phyloP scores from a whole-genome alignment of 1,140 invertebrate genomes.

The Lucilia cuprina region DNA sequence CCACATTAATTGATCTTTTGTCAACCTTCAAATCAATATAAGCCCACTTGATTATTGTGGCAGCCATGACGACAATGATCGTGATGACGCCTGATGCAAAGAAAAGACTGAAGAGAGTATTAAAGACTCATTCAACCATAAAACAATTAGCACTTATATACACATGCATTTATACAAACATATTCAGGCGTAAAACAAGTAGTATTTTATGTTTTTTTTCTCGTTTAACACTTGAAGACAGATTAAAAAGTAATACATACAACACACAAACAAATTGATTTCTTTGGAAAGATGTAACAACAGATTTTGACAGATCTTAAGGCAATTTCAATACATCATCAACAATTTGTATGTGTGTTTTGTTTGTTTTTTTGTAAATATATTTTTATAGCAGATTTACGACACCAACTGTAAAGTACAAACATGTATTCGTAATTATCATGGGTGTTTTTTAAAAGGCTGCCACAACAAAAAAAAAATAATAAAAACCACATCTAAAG shows the following conservation, averaged over 20 bases:
- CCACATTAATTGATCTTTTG: background rate
- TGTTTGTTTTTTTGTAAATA: too few relatives aligned
- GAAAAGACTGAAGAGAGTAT: background rate
- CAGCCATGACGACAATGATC: background rate
- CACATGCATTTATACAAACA: too few relatives aligned
- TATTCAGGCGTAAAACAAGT: slow-evolving; percentile 21
- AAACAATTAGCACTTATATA: slow-evolving; percentile 16
- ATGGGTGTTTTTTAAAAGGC: too few relatives aligned
- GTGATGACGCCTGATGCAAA: background rate
- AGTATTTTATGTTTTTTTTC: background rate
- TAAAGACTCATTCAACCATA: background rate
- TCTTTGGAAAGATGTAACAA: background rate
- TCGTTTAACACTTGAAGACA: background rate
- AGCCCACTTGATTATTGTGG: background rate
- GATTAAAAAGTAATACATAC: background rate
- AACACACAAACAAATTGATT: slow-evolving; percentile 14
- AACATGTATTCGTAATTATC: too few relatives aligned
- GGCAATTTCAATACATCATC: slow-evolving; percentile 8
- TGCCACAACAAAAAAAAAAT: too few relatives aligned
- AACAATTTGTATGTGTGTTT: too few relatives aligned
- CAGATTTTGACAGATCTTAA: slow-evolving; percentile 15
- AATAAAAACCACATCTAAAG: too few relatives aligned
- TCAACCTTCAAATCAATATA: background rate
- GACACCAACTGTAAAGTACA: too few relatives aligned
- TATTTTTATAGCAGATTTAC: too few relatives aligned